phyloP scores from a whole-genome alignment of 2,797 vertebrate species.

The Oophaga sylvatica region DNA sequence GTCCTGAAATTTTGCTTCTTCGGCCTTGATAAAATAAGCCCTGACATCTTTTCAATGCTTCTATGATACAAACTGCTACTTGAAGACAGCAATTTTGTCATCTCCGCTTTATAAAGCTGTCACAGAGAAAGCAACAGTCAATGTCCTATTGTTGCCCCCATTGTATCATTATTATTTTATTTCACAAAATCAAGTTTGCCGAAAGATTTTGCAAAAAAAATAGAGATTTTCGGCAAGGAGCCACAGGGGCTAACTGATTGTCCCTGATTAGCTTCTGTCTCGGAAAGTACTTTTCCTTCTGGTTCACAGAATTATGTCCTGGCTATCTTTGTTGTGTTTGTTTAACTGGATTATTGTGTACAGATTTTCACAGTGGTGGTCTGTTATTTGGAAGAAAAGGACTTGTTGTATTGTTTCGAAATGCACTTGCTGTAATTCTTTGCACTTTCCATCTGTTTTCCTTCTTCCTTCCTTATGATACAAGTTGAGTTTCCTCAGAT shows the following conservation, averaged over 20 bases:
- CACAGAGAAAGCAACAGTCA: conserved; percentile 5
- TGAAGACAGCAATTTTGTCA: conserved; percentile 15
- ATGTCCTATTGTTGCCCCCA: conserved; percentile 2
- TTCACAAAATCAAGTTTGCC: conserved; percentile 18
- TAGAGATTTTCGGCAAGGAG: conserved; percentile 20
- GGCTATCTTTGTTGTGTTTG: conserved; percentile 80
- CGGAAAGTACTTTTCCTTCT: conserved; percentile 73
- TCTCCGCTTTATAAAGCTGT: conserved; percentile 2
- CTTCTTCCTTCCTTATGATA: conserved; percentile 84
- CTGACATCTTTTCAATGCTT: not conserved
- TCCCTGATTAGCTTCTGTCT: conserved; percentile 66
- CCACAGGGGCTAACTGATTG: conserved; percentile 57
- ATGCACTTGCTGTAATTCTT: conserved; percentile 74
- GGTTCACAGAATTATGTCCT: conserved; percentile 88
- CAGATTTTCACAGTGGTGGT: conserved; percentile 72
- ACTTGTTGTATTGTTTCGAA: conserved; percentile 71
- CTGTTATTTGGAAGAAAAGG: conserved; percentile 68
- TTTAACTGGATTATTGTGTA: conserved; percentile 78
- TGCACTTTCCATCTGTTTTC: conserved; percentile 83
- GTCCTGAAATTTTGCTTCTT: not conserved
- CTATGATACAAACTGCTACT: not conserved
- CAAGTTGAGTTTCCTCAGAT: conserved; percentile 74
- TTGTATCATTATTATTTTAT: conserved; percentile 22
- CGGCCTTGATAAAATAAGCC: not conserved
- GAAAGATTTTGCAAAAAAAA: conserved; percentile 17